A percentile compares a stretch with the other conserved stretches of the same genome.
phyloP scores from a whole-genome alignment of 2,888 invertebrate species.

The Thecophora atra region DNA sequence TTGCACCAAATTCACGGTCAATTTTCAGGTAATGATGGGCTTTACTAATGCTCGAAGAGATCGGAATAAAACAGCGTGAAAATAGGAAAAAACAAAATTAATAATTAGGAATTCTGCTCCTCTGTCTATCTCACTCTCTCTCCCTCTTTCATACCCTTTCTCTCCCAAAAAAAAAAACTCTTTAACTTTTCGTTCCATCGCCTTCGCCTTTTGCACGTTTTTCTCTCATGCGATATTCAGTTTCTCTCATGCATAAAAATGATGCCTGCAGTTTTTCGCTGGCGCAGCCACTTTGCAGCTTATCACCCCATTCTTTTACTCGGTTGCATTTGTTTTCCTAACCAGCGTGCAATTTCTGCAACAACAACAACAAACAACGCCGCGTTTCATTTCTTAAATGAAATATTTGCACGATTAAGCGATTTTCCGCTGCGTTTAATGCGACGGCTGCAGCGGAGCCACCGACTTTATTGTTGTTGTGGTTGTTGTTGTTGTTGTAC shows the following conservation, averaged over 20 bases:
- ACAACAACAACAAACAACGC: conserved; percentile 7
- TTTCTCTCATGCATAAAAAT: neutral
- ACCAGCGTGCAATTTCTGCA: conserved; percentile 15
- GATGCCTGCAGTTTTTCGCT: conserved; percentile 1
- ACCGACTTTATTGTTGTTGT: neutral
- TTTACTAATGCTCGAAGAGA: too few relatives aligned
- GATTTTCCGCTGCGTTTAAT: conserved; percentile 30
- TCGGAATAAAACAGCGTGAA: too few relatives aligned
- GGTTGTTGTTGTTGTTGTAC: neutral
- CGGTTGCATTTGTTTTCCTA: conserved; percentile 20
- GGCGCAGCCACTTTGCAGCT: conserved; percentile 7
- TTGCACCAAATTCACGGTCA: too few relatives aligned
- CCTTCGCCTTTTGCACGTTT: too few relatives aligned
- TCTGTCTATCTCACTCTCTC: too few relatives aligned
- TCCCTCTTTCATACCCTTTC: too few relatives aligned
- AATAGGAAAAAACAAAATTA: too few relatives aligned
- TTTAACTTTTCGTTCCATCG: too few relatives aligned
- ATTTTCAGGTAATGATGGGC: too few relatives aligned
- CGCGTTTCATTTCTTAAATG: conserved; percentile 22
- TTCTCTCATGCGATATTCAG: too few relatives aligned
- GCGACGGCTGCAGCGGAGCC: neutral
- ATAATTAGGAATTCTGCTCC: too few relatives aligned
- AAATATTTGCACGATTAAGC: conserved; percentile 35
- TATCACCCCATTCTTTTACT: conserved; percentile 29
- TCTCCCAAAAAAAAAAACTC: too few relatives aligned